These are phyloP conservation scores for Lordiphosa mommai DNA, from an alignment of 1,140 invertebrate species.

Conservation along the genomic window DNA sequence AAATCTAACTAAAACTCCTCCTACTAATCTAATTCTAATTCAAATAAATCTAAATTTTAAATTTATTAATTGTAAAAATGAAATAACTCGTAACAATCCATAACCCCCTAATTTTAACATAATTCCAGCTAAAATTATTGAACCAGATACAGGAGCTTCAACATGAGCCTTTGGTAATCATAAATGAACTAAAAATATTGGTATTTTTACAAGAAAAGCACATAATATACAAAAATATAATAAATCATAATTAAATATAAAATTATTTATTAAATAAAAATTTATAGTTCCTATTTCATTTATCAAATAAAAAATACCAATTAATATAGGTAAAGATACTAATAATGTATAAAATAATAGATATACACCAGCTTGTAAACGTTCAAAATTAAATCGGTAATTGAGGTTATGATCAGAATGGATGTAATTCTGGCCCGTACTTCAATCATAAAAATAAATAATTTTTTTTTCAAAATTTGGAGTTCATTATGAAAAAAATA, in stretches of 20 bases:
- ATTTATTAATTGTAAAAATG: constrained; percentile 78
- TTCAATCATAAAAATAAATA: constrained; percentile 83
- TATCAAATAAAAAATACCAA: constrained; percentile 81
- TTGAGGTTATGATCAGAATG: too few species aligned
- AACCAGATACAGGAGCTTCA: constrained; percentile 85
- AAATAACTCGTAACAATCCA: constrained; percentile 82
- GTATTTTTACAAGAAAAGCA: constrained; percentile 86
- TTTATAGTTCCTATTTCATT: constrained; percentile 77
- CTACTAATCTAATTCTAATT: constrained; percentile 81
- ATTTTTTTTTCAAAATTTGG: constrained; percentile 84
- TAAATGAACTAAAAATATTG: constrained; percentile 85
- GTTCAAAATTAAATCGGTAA: too few species aligned
- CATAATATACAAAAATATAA: constrained; percentile 81
- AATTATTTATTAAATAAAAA: constrained; percentile 80
- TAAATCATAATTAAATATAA: constrained; percentile 79
- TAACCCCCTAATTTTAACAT: constrained; percentile 86
- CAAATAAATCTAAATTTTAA: constrained; percentile 79
- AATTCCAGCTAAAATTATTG: constrained; percentile 86
- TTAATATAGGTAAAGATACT: constrained; percentile 83
- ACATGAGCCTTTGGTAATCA: constrained; percentile 88
- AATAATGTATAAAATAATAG: constrained; percentile 84
- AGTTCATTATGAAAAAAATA: constrained; percentile 86
- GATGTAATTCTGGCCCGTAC: too few species aligned
- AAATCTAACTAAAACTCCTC: constrained; percentile 81
- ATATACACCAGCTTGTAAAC: constrained; percentile 82